phyloP scores from a whole-genome alignment of 2,888 invertebrate genomes.

The Lumbricus terrestris region DNA sequence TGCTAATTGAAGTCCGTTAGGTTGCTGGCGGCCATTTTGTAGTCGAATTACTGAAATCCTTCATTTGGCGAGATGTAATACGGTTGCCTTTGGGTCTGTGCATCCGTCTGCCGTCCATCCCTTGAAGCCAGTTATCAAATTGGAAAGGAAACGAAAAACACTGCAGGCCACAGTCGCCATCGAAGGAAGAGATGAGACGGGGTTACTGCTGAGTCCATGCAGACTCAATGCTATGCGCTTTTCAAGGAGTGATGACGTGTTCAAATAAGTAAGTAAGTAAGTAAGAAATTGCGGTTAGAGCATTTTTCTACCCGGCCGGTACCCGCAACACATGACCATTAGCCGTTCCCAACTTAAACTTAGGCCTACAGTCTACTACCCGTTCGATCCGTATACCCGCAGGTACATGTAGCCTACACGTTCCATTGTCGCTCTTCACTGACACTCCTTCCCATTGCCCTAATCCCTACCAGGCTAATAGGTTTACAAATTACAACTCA shows the following conservation, averaged over 20 bases:
- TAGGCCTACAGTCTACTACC: too few relatives aligned
- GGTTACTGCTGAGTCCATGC: not conserved
- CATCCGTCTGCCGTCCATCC: not conserved
- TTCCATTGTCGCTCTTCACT: too few relatives aligned
- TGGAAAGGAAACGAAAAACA: not conserved
- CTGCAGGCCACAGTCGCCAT: not conserved
- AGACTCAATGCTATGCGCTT: not conserved
- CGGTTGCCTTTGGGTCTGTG: not conserved
- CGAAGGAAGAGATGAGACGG: not conserved
- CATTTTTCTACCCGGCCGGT: too few relatives aligned
- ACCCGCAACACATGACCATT: too few relatives aligned
- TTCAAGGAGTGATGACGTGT: not conserved
- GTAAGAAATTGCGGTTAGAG: too few relatives aligned
- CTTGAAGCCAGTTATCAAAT: not conserved
- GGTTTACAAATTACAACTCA: too few relatives aligned
- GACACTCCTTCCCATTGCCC: too few relatives aligned
- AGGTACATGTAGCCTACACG: too few relatives aligned
- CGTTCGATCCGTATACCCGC: too few relatives aligned
- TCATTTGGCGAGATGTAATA: slow-evolving; percentile 15
- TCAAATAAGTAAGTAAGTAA: too few relatives aligned
- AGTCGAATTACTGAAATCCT: slow-evolving; percentile 17
- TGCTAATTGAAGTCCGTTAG: slow-evolving; percentile 7
- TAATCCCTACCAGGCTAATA: too few relatives aligned
- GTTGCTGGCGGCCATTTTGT: slow-evolving; percentile 6
- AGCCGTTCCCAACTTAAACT: too few relatives aligned